Evolutionary conservation across 2,888 invertebrate species (phyloP), one percentile per base, ranked within the genome.

Genomic region (Oeneis ivallda): DNA sequence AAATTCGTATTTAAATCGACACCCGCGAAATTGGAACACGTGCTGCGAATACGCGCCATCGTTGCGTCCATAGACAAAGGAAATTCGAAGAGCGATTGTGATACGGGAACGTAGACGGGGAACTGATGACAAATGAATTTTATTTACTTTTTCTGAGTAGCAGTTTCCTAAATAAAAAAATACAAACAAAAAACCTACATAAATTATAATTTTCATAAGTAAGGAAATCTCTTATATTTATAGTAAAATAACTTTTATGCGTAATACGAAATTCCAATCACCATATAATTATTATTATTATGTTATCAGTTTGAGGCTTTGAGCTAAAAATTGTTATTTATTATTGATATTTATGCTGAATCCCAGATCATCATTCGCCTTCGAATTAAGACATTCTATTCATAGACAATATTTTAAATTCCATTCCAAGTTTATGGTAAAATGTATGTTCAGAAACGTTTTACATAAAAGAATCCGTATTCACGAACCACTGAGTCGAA

Each of bases 391-490:
- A 26, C 19, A 50, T 17, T 13, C 11, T 19, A 49, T 49, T 17
- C 41, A 47, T 7, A 47, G 45, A 47, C 45, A 15, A 10, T 2
- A 19, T 19, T 13, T 26, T 26, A 5, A 26, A 26, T 19, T 49
- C 10, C 49, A 15, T 17, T 47, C 64, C 69, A 64, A 70, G 58
- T 68, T 67, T 75, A 74, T 54, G 19, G 54, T 39, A 39, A 39
- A 34, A 59, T 59, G 37, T 45, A 32, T 34, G 52, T 73, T 79
- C 65, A 66, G 82, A 82, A 81, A 71, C 82, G 78, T 82, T 89
- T 87, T 87, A 85, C 86, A 85, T 88, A 87, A 47, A 47, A 86
- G 86, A 86, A 89, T 85, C 80, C 78, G 79, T 83, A 82, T 84
- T 86, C 80, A 72, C 87, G 83, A 83, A 67, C 78, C 90, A 89